Conservation (phyloP, 2,888 invertebrate species). For the Nemapogon koenigi region DNA sequence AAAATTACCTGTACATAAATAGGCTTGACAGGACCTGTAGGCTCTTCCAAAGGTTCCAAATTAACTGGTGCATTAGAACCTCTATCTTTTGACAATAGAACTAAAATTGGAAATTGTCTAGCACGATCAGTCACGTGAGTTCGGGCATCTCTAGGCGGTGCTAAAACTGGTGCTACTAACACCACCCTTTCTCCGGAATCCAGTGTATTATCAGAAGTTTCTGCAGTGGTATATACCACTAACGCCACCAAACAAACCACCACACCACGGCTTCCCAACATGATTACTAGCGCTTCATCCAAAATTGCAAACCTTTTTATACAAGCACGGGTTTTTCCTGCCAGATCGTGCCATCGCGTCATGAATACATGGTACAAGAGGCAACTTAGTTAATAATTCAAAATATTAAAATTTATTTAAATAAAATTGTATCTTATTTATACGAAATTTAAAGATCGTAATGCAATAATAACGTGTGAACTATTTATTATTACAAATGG, state of each 20-base stretch:
- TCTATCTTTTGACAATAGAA: slow-evolving; percentile 41
- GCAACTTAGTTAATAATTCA: too few species aligned
- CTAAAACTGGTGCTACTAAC: slow-evolving; percentile 46
- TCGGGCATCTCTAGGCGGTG: slow-evolving; percentile 44
- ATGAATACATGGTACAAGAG: too few species aligned
- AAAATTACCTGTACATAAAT: slow-evolving; percentile 47
- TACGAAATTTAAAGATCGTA: too few species aligned
- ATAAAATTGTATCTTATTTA: too few species aligned
- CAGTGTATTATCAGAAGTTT: slow-evolving; percentile 38
- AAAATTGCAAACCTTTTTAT: slow-evolving; percentile 47
- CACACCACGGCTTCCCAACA: slow-evolving; percentile 43
- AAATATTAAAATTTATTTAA: too few species aligned
- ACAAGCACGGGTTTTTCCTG: slow-evolving; percentile 36
- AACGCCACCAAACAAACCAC: slow-evolving; percentile 38
- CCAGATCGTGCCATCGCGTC: slow-evolving; percentile 1
- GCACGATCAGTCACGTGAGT: slow-evolving; percentile 38
- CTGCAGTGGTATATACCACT: slow-evolving; percentile 28
- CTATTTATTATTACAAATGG: too few species aligned
- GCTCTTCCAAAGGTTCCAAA: slow-evolving; percentile 33
- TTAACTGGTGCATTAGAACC: slow-evolving; percentile 26
- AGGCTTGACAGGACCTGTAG: slow-evolving; percentile 36
- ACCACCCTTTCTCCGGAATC: slow-evolving; percentile 41
- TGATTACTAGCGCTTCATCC: slow-evolving; percentile 48
- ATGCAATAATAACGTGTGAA: too few species aligned
- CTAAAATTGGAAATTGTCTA: slow-evolving; percentile 48